Evolutionary conservation across 2,797 vertebrate species (phyloP), one percentile per base, ranked within the genome.

Genomic region (Cossypha niveicapilla): DNA sequence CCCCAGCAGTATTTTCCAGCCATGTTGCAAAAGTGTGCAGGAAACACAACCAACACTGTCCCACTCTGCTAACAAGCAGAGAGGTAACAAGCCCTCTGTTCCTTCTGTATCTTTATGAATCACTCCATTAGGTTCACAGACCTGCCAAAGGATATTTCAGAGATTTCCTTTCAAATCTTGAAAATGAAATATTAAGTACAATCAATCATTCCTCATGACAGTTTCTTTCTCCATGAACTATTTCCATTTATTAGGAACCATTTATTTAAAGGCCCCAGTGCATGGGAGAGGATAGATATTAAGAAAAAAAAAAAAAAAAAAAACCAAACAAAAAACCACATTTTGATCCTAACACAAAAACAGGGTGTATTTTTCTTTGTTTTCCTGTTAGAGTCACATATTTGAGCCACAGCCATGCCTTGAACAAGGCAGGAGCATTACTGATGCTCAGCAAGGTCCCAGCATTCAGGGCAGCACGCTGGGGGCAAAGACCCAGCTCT

Each of bases 181-280:
- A 86, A 93, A 93, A 84, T 84, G 81, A 93, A 93, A 88, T 86
- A 92, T 76, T 81, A 90, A 90, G 63, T 47, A 53, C 15, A 84
- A 94, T 94, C 87, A 82, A 57, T 88, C 90, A 92, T 82, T 93
- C 60, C 58, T 62, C 3, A 2, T 24, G 83, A 93, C 94, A 94
- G 60, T 14, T 86, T 84, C 70, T 84, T 75, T 79, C 56, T 63
- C 60, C 47, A 10, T 66, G 44, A 95, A 54, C 62, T 75, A 58
- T 45, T 94, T 66, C 37, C 37, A 88, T 81, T 91, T 89, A 86
- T 92, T 79, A 92, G 51, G 61, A 91, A 51, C 16, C 41, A 54
- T 70, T 63, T 87, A 62, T 74, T 91, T 91, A 80, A 82, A 92
- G 68, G 61, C n/a, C 68, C 54, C 27, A 54, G 50, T n/a, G 61